phyloP scores from a whole-genome alignment of 2,888 invertebrate species.

The Stegana nigrithorax region DNA sequence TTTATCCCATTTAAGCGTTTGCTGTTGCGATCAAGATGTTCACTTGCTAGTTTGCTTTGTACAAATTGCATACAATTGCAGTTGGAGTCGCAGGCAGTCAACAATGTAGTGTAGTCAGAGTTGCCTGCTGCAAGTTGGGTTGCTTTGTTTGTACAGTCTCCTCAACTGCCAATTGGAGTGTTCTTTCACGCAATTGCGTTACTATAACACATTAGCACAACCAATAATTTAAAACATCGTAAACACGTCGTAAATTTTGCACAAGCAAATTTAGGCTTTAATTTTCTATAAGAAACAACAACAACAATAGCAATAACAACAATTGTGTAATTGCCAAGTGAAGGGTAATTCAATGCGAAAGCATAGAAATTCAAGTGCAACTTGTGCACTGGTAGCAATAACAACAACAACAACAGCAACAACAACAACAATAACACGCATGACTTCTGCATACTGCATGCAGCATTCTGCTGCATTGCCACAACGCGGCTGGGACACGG shows the following conservation, averaged over 20 bases:
- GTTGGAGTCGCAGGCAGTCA: no score
- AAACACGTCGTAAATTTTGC: constrained; percentile 65
- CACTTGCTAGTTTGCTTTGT: not conserved
- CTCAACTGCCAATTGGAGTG: no score
- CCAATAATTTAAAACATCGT: constrained; percentile 61
- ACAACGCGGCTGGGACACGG: no score
- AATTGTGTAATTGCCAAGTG: not conserved
- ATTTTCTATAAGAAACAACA: constrained; percentile 39
- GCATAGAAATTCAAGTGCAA: not conserved
- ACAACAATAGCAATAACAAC: not conserved
- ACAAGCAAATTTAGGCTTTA: constrained; percentile 51
- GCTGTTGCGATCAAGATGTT: no score
- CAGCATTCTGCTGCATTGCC: no score
- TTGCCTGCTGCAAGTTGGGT: not conserved
- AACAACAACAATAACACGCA: not conserved
- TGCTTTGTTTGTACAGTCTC: no score
- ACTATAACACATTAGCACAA: constrained; percentile 51
- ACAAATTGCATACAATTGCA: no score
- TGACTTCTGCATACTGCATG: not conserved
- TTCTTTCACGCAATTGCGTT: constrained; percentile 41
- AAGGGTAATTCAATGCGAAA: not conserved
- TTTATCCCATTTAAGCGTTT: no score
- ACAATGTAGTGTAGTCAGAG: no score
- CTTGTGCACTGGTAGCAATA: constrained; percentile 14
- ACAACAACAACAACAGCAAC: constrained; percentile 26